Conservation (phyloP, 2,113 vertebrate species). For the Platichthys flesus region DNA sequence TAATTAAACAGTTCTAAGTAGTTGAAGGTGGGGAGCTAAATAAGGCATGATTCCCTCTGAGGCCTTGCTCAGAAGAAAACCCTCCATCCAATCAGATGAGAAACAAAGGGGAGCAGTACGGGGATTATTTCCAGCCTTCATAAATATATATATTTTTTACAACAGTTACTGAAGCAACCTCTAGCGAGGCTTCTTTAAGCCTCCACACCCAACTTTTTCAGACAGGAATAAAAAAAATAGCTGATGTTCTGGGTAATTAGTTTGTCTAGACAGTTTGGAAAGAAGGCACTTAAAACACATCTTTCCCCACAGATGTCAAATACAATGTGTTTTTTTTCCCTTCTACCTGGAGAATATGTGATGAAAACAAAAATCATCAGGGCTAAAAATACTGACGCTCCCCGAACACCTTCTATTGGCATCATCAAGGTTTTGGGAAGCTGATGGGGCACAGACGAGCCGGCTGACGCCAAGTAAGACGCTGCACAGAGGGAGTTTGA, state of each 20-base stretch:
- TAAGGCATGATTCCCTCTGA: conserved; percentile 29
- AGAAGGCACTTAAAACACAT: conserved; percentile 69
- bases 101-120: conserved; percentile 14
- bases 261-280: conserved; percentile 80
- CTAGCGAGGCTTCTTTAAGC: conserved; percentile 58
- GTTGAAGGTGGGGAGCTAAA: conserved; percentile 27
- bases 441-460: background rate
- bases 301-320: conserved; percentile 54
- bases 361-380: conserved; percentile 49
- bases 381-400: conserved; percentile 63
- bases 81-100: conserved; percentile 22
- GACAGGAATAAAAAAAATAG: conserved; percentile 48
- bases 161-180: conserved; percentile 51
- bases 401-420: conserved; percentile 40
- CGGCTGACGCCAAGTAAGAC: background rate
- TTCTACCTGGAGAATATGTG: conserved; percentile 39
- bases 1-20: conserved; percentile 21
- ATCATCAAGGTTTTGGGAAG: conserved; percentile 9
- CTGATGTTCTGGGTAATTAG: conserved; percentile 76
- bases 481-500: background rate
- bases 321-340: conserved; percentile 27
- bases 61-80: conserved; percentile 19
- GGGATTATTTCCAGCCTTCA: conserved; percentile 50
- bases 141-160: conserved; percentile 60
- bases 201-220: conserved; percentile 62